Base-by-base conservation (phyloP, 1,140 invertebrate genomes). In the Atopsyche davidsoni region DNA sequence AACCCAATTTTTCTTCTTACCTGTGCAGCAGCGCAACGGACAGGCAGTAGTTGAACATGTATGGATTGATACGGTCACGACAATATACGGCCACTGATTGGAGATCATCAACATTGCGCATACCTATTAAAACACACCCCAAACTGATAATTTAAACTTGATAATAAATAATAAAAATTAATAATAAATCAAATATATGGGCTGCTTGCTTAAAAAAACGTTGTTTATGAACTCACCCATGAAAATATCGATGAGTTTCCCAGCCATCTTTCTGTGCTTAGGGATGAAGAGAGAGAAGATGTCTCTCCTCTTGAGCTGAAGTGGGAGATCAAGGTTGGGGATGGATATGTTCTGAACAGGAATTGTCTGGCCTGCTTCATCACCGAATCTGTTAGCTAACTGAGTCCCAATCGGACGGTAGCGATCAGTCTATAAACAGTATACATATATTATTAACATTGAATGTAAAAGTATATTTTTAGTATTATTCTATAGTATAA, bases 281-380 rank as follows among this genome's bases (percentile, higher is more conserved):
- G 82, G 83, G 34, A 88, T 76, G 61, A 89, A 89, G 10, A 87
- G 69, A 0, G 86, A 87, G 64, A 89, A 89, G 57, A 81, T 76
- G 1, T 79, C 80, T 23, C 80, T 76, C 46, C 83, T 79, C 14
- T 72, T 74, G 36, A 89, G 67, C 46, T 80, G 68, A 70, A 85
- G 66, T 6, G 84, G 79, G 19, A 84, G 62, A 1, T 73, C 75
- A 1, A 89, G 59, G 62, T 86, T 78, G 0, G 87, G 87, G 7
- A 87, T 66, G 0, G 77, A 73, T 49, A 87, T 87, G 49, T 80
- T 72, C 4, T 75, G 75, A 1, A 87, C 77, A 0, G 73, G 72
- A n/a, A 88, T 73, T 32, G 70, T 72, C 22, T 66, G 60, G 0
- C 55, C 59, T 0, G 77, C 70, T 9, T 78, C 77, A 6, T 70